phyloP scores from a whole-genome alignment of 2,888 invertebrate species.

The Hybos culiciformis region DNA sequence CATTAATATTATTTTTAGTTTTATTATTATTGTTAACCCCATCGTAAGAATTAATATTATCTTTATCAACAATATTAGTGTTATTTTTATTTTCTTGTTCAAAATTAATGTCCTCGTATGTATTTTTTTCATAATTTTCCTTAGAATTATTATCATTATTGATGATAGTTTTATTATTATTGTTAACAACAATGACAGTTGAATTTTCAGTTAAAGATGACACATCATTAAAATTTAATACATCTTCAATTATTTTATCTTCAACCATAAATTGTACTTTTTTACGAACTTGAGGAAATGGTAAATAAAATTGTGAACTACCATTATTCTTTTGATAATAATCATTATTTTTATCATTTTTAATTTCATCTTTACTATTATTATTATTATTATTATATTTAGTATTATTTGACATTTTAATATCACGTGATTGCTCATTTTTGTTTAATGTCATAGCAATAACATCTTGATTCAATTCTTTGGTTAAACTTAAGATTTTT shows the following conservation, averaged over 20 bases:
- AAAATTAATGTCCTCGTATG: not conserved
- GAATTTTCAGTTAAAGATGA: conserved; percentile 16
- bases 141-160: conserved; percentile 1
- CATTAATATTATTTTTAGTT: conserved; percentile 9
- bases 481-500: conserved; percentile 19
- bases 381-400: not conserved
- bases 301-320: conserved; percentile 49
- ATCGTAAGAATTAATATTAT: conserved; percentile 4
- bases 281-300: conserved; percentile 45
- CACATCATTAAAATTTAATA: conserved; percentile 15
- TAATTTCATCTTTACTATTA: conserved; percentile 6
- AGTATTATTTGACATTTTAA: too few relatives aligned
- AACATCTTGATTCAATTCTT: not conserved
- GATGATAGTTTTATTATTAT: not conserved
- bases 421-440: conserved; percentile 6
- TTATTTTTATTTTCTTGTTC: not conserved
- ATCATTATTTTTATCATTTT: conserved; percentile 7
- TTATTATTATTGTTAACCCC: conserved; percentile 8
- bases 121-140: not conserved
- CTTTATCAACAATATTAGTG: conserved; percentile 5
- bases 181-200: not conserved
- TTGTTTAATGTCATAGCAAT: conserved; percentile 5
- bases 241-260: conserved; percentile 36
- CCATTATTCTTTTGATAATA: conserved; percentile 13
- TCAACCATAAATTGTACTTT: conserved; percentile 60